These are phyloP conservation scores for Glaucidium brasilianum DNA, from an alignment of 2,113 vertebrate genomes.

Conservation along the genomic window DNA sequence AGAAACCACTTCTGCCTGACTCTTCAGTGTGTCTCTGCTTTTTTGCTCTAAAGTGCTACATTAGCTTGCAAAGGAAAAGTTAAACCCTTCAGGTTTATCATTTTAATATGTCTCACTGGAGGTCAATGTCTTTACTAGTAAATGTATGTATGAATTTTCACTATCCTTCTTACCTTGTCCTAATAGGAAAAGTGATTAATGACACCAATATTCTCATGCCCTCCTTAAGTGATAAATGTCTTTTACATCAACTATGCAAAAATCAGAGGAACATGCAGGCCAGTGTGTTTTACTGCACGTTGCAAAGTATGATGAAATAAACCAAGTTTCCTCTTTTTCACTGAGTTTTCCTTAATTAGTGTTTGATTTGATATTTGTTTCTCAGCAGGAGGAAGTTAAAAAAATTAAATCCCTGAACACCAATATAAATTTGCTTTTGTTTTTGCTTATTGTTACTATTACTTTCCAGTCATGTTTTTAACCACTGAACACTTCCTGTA, in stretches of 20 bases:
- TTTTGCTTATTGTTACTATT: background rate
- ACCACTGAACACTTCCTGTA: background rate
- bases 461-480: conserved; percentile 4
- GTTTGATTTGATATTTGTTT: background rate
- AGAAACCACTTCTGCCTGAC: background rate
- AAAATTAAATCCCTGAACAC: background rate
- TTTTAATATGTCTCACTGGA: background rate
- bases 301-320: background rate
- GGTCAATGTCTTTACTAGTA: background rate
- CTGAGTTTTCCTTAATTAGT: background rate
- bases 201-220: background rate
- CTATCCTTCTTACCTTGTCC: background rate
- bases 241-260: background rate
- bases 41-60: accelerated
- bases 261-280: background rate
- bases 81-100: background rate
- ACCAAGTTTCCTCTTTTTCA: background rate
- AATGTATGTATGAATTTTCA: background rate
- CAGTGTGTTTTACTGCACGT: background rate
- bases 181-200: background rate
- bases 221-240: background rate
- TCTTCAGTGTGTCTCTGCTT: background rate
- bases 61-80: background rate
- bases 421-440: background rate
- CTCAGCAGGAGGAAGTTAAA: background rate